Base-by-base conservation (phyloP, 2,113 vertebrate genomes). In the Argyrosomus japonicus region DNA sequence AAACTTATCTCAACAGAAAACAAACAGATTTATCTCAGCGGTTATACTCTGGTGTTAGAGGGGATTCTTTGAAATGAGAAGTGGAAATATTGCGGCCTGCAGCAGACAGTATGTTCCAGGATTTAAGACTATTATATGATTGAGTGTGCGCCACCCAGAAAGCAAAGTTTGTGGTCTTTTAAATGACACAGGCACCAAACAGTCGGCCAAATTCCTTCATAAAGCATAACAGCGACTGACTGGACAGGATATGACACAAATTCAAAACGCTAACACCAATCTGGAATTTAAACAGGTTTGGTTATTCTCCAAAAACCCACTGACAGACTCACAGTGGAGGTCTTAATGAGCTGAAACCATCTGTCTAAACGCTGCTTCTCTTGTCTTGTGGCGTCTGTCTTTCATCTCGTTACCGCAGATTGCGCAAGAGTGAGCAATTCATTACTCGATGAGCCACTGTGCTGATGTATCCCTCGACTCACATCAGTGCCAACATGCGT, bases 381-480 rank as follows among this genome's bases (percentile, higher is more conserved):
- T 63, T 50, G 57, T 19, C 57, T 69, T 0, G 61, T 11, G 74
- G 69, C 18, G 3, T 62, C 45, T 64, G 40, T 47, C 43, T 76
- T 76, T 77, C 60, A 79, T 83, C 51, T 67, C 25, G 29, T 79
- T 71, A 77, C 48, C 45, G 3, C 45, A 72, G 56, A 75, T 84
- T 65, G 64, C 45, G 6, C 4, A 0, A 74, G 40, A 56, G 23
- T 12, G 65, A 73, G 5, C 40, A 45, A 43, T 77, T 77, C 25
- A 45, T 80, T 62, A 72, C 51, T 67, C 48, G 61, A 14, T 60
- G 81, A 77, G 65, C 56, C 47, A 25, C 72, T 75, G 69, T 21
- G 76, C 57, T 23, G 69, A 29, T 23, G 6, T 50, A 6, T 40
- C 19, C 54, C 36, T 40, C 15, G 0, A 19, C 69, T 63, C 67